Evolutionary conservation across 1,140 invertebrate species (phyloP).

Genomic region (Drosophila ohnishii): DNA sequence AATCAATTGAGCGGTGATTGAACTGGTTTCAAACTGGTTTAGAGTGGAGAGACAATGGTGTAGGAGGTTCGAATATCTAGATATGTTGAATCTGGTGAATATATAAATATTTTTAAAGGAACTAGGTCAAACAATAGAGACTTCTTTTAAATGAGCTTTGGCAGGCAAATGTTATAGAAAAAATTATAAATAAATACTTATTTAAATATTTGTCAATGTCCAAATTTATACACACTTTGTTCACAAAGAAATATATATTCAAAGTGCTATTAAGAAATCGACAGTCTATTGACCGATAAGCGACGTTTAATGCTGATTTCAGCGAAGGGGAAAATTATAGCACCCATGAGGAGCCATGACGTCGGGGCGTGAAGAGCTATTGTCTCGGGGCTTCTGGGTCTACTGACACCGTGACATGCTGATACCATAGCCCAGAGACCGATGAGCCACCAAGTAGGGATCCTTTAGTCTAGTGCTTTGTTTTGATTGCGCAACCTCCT

Average conservation of each 20-base stretch:
- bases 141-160: neutral
- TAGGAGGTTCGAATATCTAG: neutral
- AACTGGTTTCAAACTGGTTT: constrained; percentile 21
- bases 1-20: constrained; percentile 10
- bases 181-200: neutral
- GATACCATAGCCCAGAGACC: neutral
- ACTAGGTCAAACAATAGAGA: neutral
- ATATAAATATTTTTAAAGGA: neutral
- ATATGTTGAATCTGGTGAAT: neutral
- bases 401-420: neutral
- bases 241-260: constrained; percentile 13
- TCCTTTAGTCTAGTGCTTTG: constrained; percentile 30
- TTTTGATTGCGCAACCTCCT: constrained; percentile 41
- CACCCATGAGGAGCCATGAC: constrained; percentile 33
- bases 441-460: constrained; percentile 1
- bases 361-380: constrained; percentile 26
- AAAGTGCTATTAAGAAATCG: constrained; percentile 33
- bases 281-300: constrained; percentile 50
- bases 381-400: constrained; percentile 21
- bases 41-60: neutral
- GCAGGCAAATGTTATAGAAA: neutral
- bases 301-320: constrained; percentile 16
- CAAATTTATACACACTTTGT: too few relatives aligned
- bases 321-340: constrained; percentile 36
- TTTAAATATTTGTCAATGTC: too few relatives aligned